Evolutionary conservation across 2,113 vertebrate genomes (phyloP), one percentile per base, ranked within the genome.

Genomic region (Pontoporia blainvillei): DNA sequence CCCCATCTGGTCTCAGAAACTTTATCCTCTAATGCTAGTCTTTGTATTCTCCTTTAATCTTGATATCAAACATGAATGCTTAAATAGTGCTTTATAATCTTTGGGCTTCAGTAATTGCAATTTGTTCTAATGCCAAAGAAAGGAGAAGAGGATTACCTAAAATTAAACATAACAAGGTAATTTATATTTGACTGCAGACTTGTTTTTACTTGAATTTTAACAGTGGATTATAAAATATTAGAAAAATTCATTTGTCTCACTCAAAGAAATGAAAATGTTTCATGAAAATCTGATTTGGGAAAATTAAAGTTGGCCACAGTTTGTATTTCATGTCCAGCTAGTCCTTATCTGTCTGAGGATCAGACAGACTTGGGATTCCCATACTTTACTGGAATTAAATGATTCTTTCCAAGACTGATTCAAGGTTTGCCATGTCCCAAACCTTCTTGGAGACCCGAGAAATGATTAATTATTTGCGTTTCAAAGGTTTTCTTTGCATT

Each of bases 191-290:
- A 87, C 36, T 36, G 64, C 57, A 59, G 25, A 49, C 6, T 76
- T 96, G 29, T 66, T 93, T 93, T 95, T 14, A 78, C 94, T 72
- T 93, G 36, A 96, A 93, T 95, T 94, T 92, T 93, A 83, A 89
- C 31, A 85, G 57, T 85, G 18, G 59, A 39, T 89, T 54, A 61
- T 94, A 36, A 90, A 71, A 25, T 64, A 83, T 87, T 94, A 84
- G 49, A 96, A 61, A 87, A 78, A 84, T 95, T 92, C 4, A 84
- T 92, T 82, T 64, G 46, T 29, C 71, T 92, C 18, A 62, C 12
- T 86, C 49, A 75, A 85, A 66, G 62, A 94, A 94, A 69, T 81
- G 14, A 97, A 96, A 91, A 44, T 6, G 3, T 69, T 88, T 93
- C 57, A 84, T 84, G n/a, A 92, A 93, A 96, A 85, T 69, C 15